Evolutionary conservation across 2,888 invertebrate species (phyloP).

Genomic region (Hipparchia semele): DNA sequence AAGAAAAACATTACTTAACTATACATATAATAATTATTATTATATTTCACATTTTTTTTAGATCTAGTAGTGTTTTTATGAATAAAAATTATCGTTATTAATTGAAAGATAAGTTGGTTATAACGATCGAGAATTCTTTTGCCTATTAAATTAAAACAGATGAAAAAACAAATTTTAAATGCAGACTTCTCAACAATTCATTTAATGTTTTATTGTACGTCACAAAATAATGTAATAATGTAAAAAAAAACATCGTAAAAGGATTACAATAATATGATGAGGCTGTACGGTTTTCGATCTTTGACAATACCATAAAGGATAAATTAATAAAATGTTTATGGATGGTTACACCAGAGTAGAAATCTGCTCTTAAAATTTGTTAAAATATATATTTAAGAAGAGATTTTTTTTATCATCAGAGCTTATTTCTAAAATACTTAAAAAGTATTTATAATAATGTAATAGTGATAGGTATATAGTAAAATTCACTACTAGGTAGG

Average conservation of each 20-base stretch:
- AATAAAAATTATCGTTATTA: not conserved
- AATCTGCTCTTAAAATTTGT: slow-evolving; percentile 36
- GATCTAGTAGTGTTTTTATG: slow-evolving; percentile 22
- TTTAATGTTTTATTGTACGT: slow-evolving; percentile 5
- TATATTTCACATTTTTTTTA: slow-evolving; percentile 21
- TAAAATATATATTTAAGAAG: not conserved
- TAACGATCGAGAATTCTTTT: not conserved
- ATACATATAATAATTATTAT: slow-evolving; percentile 17
- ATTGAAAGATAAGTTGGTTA: slow-evolving; percentile 6
- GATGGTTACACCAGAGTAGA: slow-evolving; percentile 14
- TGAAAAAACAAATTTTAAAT: slow-evolving; percentile 25
- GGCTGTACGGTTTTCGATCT: not conserved
- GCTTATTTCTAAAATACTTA: slow-evolving; percentile 55
- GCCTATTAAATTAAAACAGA: not conserved
- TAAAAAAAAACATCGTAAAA: not conserved
- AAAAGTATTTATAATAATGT: slow-evolving; percentile 61
- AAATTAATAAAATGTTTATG: not conserved
- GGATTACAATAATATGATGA: not conserved
- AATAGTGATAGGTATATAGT: slow-evolving; percentile 70
- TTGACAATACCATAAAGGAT: slow-evolving; percentile 1
- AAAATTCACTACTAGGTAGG: slow-evolving; percentile 63
- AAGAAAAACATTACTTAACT: slow-evolving; percentile 25
- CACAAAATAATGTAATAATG: not conserved
- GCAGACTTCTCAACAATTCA: slow-evolving; percentile 15
- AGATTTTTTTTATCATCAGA: slow-evolving; percentile 44